Evolutionary conservation across 2,888 invertebrate genomes (phyloP).

Genomic region (Beris morrisii): DNA sequence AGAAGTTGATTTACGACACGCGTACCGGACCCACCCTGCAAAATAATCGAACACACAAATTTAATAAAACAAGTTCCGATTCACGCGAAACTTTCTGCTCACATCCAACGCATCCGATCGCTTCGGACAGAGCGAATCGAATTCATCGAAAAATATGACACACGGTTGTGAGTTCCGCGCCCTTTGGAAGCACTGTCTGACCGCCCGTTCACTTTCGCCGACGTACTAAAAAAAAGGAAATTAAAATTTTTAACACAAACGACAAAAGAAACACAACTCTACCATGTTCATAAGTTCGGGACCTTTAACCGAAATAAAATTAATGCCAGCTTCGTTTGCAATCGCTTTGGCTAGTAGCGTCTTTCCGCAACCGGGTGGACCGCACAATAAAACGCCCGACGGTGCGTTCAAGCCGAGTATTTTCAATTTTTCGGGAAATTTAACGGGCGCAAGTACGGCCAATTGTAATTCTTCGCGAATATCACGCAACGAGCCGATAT

Average conservation of each 20-base stretch:
- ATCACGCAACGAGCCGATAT: conserved; percentile 88
- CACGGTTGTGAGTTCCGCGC: conserved; percentile 95
- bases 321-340: conserved; percentile 97
- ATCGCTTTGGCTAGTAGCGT: conserved; percentile 97
- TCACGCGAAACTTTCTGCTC: conserved; percentile 44
- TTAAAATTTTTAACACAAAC: conserved; percentile 10
- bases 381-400: conserved; percentile 90
- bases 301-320: conserved; percentile 98
- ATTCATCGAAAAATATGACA: conserved; percentile 98
- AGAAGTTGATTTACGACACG: conserved; percentile 95
- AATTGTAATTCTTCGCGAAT: conserved; percentile 88
- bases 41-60: conserved; percentile 12
- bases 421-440: conserved; percentile 78
- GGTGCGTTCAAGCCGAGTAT: conserved; percentile 78
- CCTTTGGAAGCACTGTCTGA: conserved; percentile 92
- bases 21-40: conserved; percentile 70
- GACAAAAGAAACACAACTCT: conserved; percentile 42
- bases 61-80: background rate
- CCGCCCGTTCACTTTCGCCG: conserved; percentile 96
- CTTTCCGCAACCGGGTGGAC: conserved; percentile 96
- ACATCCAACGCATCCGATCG: conserved; percentile 74
- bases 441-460: conserved; percentile 90
- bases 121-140: conserved; percentile 93
- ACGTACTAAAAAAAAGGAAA: conserved; percentile 71
- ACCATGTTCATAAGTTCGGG: conserved; percentile 98